Evolutionary conservation across 30 jellyfish, hydroid and myxozoan species (phyloP), one percentile per base, ranked within the genome.

Genomic region (Cassiopea xamachana): DNA sequence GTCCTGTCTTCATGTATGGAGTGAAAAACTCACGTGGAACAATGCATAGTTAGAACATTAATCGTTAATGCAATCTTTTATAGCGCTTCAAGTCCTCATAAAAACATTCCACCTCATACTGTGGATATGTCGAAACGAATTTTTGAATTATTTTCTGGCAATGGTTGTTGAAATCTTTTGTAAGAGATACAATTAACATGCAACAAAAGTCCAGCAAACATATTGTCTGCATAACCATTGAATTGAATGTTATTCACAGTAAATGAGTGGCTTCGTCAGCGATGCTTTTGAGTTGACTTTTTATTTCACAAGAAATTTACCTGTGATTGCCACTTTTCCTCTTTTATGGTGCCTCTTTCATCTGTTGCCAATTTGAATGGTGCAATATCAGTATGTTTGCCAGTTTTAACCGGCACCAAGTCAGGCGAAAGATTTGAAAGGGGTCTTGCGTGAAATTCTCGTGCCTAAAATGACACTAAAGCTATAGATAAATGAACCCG

Each of bases 391-490:
- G 97, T 92, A 48, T 64, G 89, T 77, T 87, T 94, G 2, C 93
- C 87, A 1, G 81, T 64, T n/a, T 79, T 89, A 6, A 92, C 92
- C 12, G 96, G 94, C 12, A 94, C 77, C 44, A 67, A 68, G 60
- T 94, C 98, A 5, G 98, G 98, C 10, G 98, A 94, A 7, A 95
- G 82, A 49, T 87, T 74, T 48, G 99, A 98, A 0, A 95, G 94
- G 0, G 99, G 99, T 48, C 95, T 86, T 14, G 99, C 99, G 69
- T 91, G 98, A 85, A 95, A 95, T 70, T 90, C 95, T 72, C 99
- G 87, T 74, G 97, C 97, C 97, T 86, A 81, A 12, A 60, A 77
- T 78, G 2, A 27, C 49, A 80, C 39, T 27, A 59, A 27, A 27
- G 39, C 39, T 9, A 62, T 48, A 83, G 51, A 49, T 6, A 69